Base-by-base conservation (phyloP, 2,797 vertebrate genomes). In the Eospalax fontanierii region DNA sequence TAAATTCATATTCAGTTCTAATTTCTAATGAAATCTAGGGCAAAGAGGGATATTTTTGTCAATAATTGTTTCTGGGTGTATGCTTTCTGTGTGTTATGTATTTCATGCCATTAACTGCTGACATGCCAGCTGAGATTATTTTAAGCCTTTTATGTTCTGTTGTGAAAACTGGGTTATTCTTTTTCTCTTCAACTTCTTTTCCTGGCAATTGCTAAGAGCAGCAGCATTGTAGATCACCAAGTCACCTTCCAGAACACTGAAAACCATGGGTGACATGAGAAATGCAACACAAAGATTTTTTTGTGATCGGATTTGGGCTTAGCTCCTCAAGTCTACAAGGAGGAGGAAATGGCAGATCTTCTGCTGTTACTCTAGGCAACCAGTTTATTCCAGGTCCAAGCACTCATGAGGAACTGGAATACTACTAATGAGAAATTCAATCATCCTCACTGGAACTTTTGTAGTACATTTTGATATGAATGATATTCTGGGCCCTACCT, bases 101-200 rank as follows among this genome's bases (percentile, higher is more conserved):
- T 91, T 46, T 90, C 46, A 40, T 18, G 16, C 33, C 68, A 84
- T 76, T 93, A 63, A 50, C 7, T 74, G 24, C 43, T 84, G 78
- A 74, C 76, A 79, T 85, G 68, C 78, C 87, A 95, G 28, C 10
- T 74, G 40, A 30, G 93, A 87, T 95, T 92, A 94, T 87, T 89
- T 96, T 93, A 89, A 94, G 80, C 4, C 38, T 87, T 84, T 93
- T 92, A 54, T 46, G 24, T 75, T 89, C 40, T 84, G 30, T 87
- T 80, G 6, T 81, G 89, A 95, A 95, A 97, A 91, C 7, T 89
- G 38, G 15, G 57, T 80, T 89, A 66, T 83, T 96, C n/a, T 87
- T 95, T 91, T 22, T 78, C 70, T 89, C 50, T 92, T 81, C 43
- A 93, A 86, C 66, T 92, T 82, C 38, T 73, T 82, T 93, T 43